Evolutionary conservation across 2,113 vertebrate species (phyloP).

Genomic region (Pelobates fuscus): DNA sequence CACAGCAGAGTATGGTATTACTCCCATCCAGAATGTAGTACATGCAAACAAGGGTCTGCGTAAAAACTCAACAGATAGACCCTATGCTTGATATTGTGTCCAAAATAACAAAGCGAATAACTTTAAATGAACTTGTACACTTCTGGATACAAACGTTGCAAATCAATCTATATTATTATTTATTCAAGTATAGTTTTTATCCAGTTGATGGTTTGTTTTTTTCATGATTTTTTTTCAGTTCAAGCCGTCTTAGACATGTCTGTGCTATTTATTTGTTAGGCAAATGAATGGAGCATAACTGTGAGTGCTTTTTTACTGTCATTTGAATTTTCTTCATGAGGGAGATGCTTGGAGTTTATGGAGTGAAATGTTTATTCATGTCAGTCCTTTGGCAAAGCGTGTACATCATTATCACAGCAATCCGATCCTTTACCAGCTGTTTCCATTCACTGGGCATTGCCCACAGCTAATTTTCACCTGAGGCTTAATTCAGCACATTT

Average conservation of each 20-base stretch:
- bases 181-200: too few relatives aligned
- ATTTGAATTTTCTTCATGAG: background rate
- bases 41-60: too few relatives aligned
- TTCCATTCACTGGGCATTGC: background rate
- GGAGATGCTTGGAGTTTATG: background rate
- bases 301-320: conserved; percentile 12
- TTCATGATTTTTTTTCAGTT: too few relatives aligned
- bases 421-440: conserved; percentile 3
- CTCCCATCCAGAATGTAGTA: too few relatives aligned
- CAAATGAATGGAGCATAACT: background rate
- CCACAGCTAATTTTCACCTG: conserved; percentile 1
- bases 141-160: too few relatives aligned
- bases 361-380: conserved; percentile 5
- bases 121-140: too few relatives aligned
- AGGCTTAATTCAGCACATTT: background rate
- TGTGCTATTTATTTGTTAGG: conserved; percentile 1
- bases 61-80: too few relatives aligned
- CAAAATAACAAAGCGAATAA: too few relatives aligned
- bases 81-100: too few relatives aligned
- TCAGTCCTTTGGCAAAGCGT: conserved; percentile 10
- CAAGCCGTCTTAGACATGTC: background rate
- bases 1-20: too few relatives aligned
- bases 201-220: too few relatives aligned
- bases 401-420: conserved; percentile 1
- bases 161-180: too few relatives aligned